Conservation (phyloP, 2,888 invertebrate species). For the Panorpa germanica region DNA sequence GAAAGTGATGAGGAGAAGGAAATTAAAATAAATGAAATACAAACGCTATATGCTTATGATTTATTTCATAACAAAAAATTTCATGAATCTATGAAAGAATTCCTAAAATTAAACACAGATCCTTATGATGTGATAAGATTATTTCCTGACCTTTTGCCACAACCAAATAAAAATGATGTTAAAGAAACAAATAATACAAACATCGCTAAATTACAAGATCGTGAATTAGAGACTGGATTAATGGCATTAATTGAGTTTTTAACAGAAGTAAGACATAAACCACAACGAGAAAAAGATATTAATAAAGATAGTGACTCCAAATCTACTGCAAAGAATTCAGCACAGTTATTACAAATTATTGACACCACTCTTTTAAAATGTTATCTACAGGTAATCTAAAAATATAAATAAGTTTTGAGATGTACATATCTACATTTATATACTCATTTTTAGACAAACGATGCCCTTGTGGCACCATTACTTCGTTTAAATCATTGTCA, state of each 20-base stretch:
- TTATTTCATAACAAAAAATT: slow-evolving; percentile 80
- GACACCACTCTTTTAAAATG: slow-evolving; percentile 95
- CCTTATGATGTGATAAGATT: slow-evolving; percentile 89
- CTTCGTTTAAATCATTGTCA: slow-evolving; percentile 84
- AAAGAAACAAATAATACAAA: no score
- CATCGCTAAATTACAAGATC: slow-evolving; percentile 55
- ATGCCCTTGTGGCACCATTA: slow-evolving; percentile 81
- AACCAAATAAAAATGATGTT: slow-evolving; percentile 24
- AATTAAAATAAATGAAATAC: slow-evolving; percentile 70
- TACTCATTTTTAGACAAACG: slow-evolving; percentile 66
- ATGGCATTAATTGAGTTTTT: slow-evolving; percentile 81
- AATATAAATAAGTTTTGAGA: slow-evolving; percentile 2
- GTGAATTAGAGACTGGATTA: slow-evolving; percentile 73
- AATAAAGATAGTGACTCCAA: slow-evolving; percentile 21
- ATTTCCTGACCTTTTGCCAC: slow-evolving; percentile 65
- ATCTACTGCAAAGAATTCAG: slow-evolving; percentile 17
- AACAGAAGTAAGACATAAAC: slow-evolving; percentile 46
- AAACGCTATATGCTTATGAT: slow-evolving; percentile 77
- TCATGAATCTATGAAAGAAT: slow-evolving; percentile 79
- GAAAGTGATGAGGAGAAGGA: slow-evolving; percentile 63
- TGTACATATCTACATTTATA: no score
- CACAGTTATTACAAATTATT: slow-evolving; percentile 70
- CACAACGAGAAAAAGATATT: slow-evolving; percentile 27
- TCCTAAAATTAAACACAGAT: slow-evolving; percentile 76
- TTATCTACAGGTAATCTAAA: slow-evolving; percentile 59